A percentile compares a stretch with the other conserved stretches of the same genome.
Conservation (phyloP, 2,797 vertebrate species). For the Leptoclinus maculatus region DNA sequence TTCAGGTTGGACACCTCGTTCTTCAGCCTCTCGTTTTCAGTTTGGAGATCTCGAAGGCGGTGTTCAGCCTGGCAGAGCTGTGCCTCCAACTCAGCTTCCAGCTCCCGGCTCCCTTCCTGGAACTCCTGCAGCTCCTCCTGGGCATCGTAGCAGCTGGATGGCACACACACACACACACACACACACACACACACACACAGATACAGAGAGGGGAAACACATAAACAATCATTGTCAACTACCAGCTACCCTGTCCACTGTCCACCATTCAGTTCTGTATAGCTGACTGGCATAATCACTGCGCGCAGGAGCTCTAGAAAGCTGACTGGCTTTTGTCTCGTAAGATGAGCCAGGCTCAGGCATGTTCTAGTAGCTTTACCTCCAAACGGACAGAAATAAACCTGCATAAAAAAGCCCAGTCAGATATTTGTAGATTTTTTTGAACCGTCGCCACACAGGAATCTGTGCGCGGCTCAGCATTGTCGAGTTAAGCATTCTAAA, state of each 20-base stretch:
- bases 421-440: conserved; percentile 44
- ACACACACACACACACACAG: conserved; percentile 16
- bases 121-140: conserved; percentile 98
- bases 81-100: conserved; percentile 97
- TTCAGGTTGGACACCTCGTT: conserved; percentile 92
- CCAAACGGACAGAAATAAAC: conserved; percentile 50
- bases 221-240: conserved; percentile 40
- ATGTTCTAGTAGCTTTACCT: conserved; percentile 60
- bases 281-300: conserved; percentile 43
- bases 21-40: conserved; percentile 95
- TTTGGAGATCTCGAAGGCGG: conserved; percentile 93
- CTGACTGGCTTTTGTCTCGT: conserved; percentile 57
- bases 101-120: conserved; percentile 96
- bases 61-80: conserved; percentile 95
- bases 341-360: conserved; percentile 41
- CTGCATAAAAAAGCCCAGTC: conserved; percentile 29
- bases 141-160: conserved; percentile 91
- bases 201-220: conserved; percentile 18
- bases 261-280: conserved; percentile 45
- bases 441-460: conserved; percentile 48
- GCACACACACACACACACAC: conserved; percentile 1
- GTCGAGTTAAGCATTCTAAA: conserved; percentile 59
- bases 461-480: conserved; percentile 35
- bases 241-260: conserved; percentile 4
- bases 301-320: conserved; percentile 56